These are phyloP conservation scores for Apostichopus japonicus DNA, from an alignment of 35 echinoderm and acorn worm species.

Conservation along the genomic window DNA sequence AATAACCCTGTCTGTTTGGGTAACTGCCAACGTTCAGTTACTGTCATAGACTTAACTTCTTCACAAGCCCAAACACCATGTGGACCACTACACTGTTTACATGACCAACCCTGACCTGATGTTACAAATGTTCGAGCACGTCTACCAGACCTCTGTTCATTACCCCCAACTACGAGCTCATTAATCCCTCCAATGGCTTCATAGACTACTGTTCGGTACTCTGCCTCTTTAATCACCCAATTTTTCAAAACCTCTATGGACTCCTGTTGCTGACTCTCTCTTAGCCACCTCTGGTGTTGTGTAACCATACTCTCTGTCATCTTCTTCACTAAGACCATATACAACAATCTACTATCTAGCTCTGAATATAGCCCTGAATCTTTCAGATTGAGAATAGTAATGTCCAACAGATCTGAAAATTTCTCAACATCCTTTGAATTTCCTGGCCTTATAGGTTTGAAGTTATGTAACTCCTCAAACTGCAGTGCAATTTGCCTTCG, in stretches of 20 bases:
- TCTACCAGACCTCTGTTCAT: not conserved
- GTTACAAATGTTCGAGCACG: not conserved
- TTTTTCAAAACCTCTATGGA: not conserved
- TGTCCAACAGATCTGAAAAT: slow-evolving; percentile 36
- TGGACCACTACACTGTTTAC: not conserved
- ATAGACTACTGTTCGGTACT: not conserved
- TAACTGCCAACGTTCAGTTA: slow-evolving; percentile 20
- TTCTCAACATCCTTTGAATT: slow-evolving; percentile 31
- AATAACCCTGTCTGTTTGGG: not conserved
- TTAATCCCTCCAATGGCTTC: not conserved
- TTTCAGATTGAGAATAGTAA: slow-evolving; percentile 45
- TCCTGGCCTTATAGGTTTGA: slow-evolving; percentile 12
- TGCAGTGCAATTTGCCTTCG: slow-evolving; percentile 10
- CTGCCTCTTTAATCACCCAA: slow-evolving; percentile 39
- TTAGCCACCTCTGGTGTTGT: slow-evolving; percentile 11
- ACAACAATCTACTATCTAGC: slow-evolving; percentile 1
- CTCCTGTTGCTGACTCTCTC: not conserved
- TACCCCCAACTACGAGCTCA: too few relatives aligned
- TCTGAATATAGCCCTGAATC: not conserved
- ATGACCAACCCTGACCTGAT: not conserved
- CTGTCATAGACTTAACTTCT: not conserved
- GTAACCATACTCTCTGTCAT: slow-evolving; percentile 42
- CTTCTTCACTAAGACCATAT: not conserved
- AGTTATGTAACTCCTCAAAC: slow-evolving; percentile 24
- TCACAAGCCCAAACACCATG: slow-evolving; percentile 45